Evolutionary conservation across 2,113 vertebrate genomes (phyloP).

Genomic region (Todiramphus chloris): DNA sequence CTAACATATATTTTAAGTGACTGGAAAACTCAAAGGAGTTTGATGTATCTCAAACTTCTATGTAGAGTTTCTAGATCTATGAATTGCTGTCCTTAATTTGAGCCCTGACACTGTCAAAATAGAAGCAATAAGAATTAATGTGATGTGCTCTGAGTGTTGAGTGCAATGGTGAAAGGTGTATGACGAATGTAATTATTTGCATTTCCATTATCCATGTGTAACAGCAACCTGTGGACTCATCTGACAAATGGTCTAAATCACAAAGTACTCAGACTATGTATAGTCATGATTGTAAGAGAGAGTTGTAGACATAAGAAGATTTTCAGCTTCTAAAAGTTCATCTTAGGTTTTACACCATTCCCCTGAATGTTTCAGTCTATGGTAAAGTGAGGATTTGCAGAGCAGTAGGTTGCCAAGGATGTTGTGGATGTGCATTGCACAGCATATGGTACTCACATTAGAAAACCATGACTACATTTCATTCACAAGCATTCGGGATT

Average conservation of each 20-base stretch:
- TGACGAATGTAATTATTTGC: background rate
- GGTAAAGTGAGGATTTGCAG: constrained; percentile 18
- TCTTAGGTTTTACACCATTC: constrained; percentile 10
- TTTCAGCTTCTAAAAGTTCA: constrained; percentile 5
- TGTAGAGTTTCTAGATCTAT: background rate
- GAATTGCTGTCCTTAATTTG: background rate
- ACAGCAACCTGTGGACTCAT: background rate
- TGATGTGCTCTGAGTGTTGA: background rate
- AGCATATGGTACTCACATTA: background rate
- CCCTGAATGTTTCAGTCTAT: background rate
- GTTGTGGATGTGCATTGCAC: background rate
- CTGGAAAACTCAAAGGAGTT: background rate
- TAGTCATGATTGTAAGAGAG: background rate
- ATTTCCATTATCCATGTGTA: background rate
- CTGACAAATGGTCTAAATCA: background rate
- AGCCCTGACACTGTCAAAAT: background rate
- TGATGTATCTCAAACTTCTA: background rate
- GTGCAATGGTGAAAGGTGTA: background rate
- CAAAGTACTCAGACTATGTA: background rate
- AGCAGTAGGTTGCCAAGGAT: background rate
- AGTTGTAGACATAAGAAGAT: background rate
- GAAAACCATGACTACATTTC: constrained; percentile 25
- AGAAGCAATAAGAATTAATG: background rate
- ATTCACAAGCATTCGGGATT: constrained; percentile 60
- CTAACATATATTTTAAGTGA: background rate